A percentile compares a stretch with the other conserved stretches of the same genome.
phyloP scores from a whole-genome alignment of 2,797 vertebrate genomes.

The Cuculus canorus region DNA sequence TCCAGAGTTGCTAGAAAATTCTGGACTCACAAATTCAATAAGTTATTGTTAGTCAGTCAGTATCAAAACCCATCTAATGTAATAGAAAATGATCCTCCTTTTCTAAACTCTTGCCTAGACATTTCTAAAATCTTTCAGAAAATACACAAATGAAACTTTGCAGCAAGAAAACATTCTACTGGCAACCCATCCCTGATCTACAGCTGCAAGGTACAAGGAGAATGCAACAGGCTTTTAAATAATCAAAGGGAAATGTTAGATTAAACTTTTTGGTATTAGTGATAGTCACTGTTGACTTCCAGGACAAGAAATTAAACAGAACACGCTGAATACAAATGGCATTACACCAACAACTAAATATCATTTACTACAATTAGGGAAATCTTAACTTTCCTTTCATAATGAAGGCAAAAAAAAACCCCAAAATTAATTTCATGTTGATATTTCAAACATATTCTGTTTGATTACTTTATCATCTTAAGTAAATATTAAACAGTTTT shows the following conservation, averaged over 20 bases:
- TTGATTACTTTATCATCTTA: not conserved
- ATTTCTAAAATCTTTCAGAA: not conserved
- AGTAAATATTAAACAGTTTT: not conserved
- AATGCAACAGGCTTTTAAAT: not conserved
- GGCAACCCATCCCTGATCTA: not conserved
- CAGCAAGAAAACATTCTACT: not conserved
- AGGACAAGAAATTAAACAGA: not conserved
- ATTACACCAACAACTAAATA: not conserved
- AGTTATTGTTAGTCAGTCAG: not conserved
- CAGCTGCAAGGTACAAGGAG: not conserved
- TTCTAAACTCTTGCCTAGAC: not conserved
- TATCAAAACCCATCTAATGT: not conserved
- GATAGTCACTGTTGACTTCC: not conserved
- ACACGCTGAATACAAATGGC: not conserved
- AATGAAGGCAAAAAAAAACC: not conserved
- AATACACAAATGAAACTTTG: not conserved
- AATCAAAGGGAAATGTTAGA: not conserved
- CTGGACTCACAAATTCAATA: not conserved
- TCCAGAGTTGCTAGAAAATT: not conserved
- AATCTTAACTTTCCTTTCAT: not conserved
- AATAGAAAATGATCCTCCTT: not conserved
- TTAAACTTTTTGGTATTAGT: not conserved
- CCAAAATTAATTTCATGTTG: not conserved
- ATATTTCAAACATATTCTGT: not conserved
- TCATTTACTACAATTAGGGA: not conserved